Evolutionary conservation across 2,113 vertebrate species (phyloP).

Genomic region (Amblyornis subalaris): DNA sequence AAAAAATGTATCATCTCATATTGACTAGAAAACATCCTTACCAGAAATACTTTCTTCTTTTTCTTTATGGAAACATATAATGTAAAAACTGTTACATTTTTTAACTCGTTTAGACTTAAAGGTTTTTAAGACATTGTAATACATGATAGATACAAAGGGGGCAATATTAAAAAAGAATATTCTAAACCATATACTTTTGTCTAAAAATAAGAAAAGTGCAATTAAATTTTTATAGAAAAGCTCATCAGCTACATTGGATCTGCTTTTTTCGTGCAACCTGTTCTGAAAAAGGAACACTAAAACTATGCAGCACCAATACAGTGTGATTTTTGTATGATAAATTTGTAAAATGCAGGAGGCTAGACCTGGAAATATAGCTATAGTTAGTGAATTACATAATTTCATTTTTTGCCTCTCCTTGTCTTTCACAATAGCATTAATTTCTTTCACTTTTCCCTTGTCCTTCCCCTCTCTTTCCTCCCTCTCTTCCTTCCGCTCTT

Average conservation of each 20-base stretch:
- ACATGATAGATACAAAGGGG: background rate
- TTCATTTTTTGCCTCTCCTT: background rate
- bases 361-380: background rate
- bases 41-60: background rate
- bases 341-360: background rate
- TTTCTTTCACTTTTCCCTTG: background rate
- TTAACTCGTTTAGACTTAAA: background rate
- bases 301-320: background rate
- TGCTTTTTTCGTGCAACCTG: background rate
- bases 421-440: background rate
- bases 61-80: background rate
- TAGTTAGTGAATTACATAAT: background rate
- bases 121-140: background rate
- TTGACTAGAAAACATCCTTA: background rate
- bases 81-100: background rate
- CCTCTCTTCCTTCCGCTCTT: background rate
- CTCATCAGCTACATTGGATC: background rate
- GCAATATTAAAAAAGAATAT: background rate
- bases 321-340: background rate
- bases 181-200: background rate
- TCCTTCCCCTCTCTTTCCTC: background rate
- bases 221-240: background rate
- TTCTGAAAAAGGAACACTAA: background rate
- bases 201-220: background rate
- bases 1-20: background rate